Conservation (phyloP, 1,140 invertebrate genomes). For the Drosophila micromelanica region DNA sequence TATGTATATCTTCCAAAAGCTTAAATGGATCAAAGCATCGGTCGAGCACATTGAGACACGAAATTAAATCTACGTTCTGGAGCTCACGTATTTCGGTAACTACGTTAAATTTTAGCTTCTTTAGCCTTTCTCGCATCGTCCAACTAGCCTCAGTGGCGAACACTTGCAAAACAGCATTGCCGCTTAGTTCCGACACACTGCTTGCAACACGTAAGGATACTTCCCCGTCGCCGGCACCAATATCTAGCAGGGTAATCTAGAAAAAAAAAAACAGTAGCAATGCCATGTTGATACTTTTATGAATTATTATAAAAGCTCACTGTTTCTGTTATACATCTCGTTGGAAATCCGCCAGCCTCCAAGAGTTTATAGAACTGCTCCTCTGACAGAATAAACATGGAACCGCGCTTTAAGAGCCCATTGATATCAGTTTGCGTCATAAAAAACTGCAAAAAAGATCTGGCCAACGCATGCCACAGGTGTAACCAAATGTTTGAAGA, state of each 20-base stretch:
- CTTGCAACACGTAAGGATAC: slow-evolving; percentile 90
- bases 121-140: slow-evolving; percentile 90
- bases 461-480: slow-evolving; percentile 89
- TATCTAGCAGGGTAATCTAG: slow-evolving; percentile 88
- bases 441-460: slow-evolving; percentile 88
- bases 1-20: slow-evolving; percentile 89
- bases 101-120: slow-evolving; percentile 88
- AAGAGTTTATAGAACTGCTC: slow-evolving; percentile 89
- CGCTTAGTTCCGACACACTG: slow-evolving; percentile 54
- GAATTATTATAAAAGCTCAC: slow-evolving; percentile 25
- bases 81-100: slow-evolving; percentile 68
- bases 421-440: slow-evolving; percentile 93
- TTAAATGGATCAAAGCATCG: slow-evolving; percentile 91
- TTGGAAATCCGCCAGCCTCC: slow-evolving; percentile 65
- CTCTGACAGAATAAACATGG: slow-evolving; percentile 95
- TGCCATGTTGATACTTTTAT: not conserved
- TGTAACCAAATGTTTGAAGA: slow-evolving; percentile 90
- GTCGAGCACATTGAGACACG: slow-evolving; percentile 94
- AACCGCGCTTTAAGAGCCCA: slow-evolving; percentile 91
- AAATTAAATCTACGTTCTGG: slow-evolving; percentile 86
- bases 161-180: slow-evolving; percentile 87
- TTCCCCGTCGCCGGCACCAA: slow-evolving; percentile 95
- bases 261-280: not conserved
- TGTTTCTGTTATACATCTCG: slow-evolving; percentile 38
- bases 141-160: slow-evolving; percentile 94